Percentiles rank a stretch among this genome's conserved stretches.
These are phyloP conservation scores for Pyrocoelia pectoralis DNA, from an alignment of 2,888 invertebrate species.

Conservation along the genomic window DNA sequence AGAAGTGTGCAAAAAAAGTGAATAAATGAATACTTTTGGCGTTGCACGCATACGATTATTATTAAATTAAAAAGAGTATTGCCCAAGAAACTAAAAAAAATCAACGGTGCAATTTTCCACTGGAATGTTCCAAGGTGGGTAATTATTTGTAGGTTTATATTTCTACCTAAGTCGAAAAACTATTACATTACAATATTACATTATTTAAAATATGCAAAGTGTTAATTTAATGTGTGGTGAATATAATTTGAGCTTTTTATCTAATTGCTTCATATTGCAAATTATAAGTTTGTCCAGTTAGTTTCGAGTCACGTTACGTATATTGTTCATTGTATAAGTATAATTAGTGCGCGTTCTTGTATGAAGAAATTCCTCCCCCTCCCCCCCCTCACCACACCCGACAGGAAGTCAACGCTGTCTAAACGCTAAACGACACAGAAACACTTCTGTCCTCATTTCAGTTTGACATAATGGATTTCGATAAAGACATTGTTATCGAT, in stretches of 20 bases:
- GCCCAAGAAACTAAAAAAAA: too few species aligned
- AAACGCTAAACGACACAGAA: conserved; percentile 1
- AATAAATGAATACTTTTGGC: too few species aligned
- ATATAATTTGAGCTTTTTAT: background rate
- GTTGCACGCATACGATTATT: too few species aligned
- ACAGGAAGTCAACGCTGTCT: background rate
- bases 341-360: conserved; percentile 6
- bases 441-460: background rate
- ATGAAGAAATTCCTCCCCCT: background rate
- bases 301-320: background rate
- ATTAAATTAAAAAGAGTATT: too few species aligned
- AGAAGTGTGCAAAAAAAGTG: too few species aligned
- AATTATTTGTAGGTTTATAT: background rate
- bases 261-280: background rate
- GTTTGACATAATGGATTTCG: background rate
- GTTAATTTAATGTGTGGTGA: conserved; percentile 1
- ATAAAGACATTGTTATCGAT: conserved; percentile 13
- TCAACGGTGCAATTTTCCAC: too few species aligned
- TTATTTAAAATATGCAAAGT: conserved; percentile 1
- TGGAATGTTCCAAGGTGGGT: too few species aligned
- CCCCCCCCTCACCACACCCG: background rate
- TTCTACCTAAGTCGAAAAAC: background rate
- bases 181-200: background rate
- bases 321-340: background rate
- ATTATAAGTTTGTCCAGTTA: background rate